A percentile compares a stretch with the other conserved stretches of the same genome.
Evolutionary conservation across 35 echinoderm and acorn worm genomes (phyloP).

Genomic region (Strongylocentrotus purpuratus): DNA sequence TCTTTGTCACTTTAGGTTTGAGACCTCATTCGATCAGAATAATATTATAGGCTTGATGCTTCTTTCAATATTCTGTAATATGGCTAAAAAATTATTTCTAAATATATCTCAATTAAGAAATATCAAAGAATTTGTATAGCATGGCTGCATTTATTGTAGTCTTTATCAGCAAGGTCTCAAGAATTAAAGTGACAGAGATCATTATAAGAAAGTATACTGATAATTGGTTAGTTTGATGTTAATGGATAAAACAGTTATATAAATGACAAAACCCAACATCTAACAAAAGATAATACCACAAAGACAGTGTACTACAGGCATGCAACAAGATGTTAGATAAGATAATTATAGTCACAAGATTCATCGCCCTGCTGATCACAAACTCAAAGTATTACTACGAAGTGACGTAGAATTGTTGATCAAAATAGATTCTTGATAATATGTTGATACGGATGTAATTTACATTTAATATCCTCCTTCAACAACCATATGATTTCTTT

Average conservation of each 20-base stretch:
- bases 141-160: background rate
- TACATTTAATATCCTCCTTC: too few relatives aligned
- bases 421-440: background rate
- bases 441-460: background rate
- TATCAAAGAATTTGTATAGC: background rate
- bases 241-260: background rate
- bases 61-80: background rate
- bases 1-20: background rate
- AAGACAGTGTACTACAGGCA: background rate
- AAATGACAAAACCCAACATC: background rate
- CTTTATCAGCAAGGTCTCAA: background rate
- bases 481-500: too few relatives aligned
- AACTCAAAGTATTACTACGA: background rate
- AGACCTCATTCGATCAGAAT: background rate
- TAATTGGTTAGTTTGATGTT: background rate
- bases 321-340: background rate
- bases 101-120: background rate
- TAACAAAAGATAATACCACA: background rate
- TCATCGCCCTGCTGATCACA: background rate
- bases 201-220: background rate
- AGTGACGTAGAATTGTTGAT: background rate
- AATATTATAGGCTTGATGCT: background rate
- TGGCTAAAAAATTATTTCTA: background rate
- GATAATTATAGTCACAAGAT: background rate
- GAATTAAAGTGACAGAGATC: background rate